Conservation (phyloP, 2,797 vertebrate species). For the Urocyon cinereoargenteus region DNA sequence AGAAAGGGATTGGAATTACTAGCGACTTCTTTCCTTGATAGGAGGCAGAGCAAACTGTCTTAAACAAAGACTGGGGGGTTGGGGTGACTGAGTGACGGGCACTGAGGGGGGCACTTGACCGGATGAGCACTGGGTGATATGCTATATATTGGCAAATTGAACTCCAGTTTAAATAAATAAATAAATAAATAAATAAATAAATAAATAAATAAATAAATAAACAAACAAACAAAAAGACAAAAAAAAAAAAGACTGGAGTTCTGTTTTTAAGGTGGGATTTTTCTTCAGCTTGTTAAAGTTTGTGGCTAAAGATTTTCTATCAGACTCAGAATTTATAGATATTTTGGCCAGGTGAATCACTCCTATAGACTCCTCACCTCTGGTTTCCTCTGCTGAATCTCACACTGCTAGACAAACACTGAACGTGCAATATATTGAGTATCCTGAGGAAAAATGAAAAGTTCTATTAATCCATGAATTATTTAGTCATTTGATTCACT, state of each 20-base stretch:
- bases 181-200: too few relatives aligned
- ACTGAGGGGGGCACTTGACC: too few relatives aligned
- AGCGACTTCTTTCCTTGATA: background rate
- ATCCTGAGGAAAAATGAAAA: background rate
- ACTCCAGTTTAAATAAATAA: too few relatives aligned
- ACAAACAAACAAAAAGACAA: background rate
- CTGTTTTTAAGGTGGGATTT: background rate
- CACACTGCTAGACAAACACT: background rate
- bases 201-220: too few relatives aligned
- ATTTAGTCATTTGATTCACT: background rate
- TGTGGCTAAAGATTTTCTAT: background rate
- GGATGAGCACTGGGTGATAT: too few relatives aligned
- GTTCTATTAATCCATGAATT: background rate
- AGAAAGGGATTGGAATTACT: background rate
- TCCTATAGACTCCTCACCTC: background rate
- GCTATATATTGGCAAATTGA: too few relatives aligned
- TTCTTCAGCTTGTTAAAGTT: background rate
- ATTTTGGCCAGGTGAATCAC: background rate
- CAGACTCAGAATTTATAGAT: background rate
- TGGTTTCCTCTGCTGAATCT: background rate
- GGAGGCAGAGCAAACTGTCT: background rate
- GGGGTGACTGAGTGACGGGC: too few relatives aligned
- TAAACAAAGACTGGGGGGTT: background rate
- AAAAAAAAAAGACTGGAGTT: background rate
- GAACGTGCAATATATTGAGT: background rate